Base-by-base conservation (phyloP, 1,140 invertebrate species). In the Rhagoletis pomonella region DNA sequence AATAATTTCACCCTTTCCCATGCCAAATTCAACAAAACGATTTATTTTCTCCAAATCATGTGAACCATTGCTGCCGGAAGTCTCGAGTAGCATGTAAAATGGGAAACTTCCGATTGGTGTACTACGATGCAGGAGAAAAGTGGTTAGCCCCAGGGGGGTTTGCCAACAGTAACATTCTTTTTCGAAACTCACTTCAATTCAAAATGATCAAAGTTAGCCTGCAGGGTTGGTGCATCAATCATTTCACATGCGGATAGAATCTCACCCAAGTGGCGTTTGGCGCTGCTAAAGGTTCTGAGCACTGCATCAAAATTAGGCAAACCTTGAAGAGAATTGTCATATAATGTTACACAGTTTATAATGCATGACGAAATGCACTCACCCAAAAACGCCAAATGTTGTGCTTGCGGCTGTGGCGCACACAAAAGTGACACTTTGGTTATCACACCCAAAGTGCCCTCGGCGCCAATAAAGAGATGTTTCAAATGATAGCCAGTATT, bases 401-500 rank as follows among this genome's bases (percentile, higher is more conserved):
- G 94, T 39, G 97, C 94, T 89, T 95, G 95, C 0, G 98, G 97
- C 92, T 96, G 94, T 2, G 96, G 94, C 12, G 98, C 97, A 94
- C 98, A 99, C 86, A 98, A 95, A 88, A 99, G 96, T 0, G 97
- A 96, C 42, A 98, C 96, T 94, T 98, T 98, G 0, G 99, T 99
- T 1, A 99, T 96, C 19, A 99, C 93, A 10, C 99, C 99, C 64
- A 99, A 93, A 0, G 98, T 99, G 77, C 99, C 99, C 94, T 99
- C 99, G 0, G 98, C 97, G 14, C 99, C 99, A 90, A 99, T 98
- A 91, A 99, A 99, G 73, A 99, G 92, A 92, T 99, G 98, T 91
- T 99, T 99, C 87, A 99, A 93, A 92, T 99, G 97, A 93, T 99
- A 99, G 0, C 98, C 98, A 0, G 99, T 99, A 91, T 99, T 99